Percentiles rank a stretch among this genome's conserved stretches.
Evolutionary conservation across 2,797 vertebrate genomes (phyloP).

Genomic region (Yasuhikotakia modesta): DNA sequence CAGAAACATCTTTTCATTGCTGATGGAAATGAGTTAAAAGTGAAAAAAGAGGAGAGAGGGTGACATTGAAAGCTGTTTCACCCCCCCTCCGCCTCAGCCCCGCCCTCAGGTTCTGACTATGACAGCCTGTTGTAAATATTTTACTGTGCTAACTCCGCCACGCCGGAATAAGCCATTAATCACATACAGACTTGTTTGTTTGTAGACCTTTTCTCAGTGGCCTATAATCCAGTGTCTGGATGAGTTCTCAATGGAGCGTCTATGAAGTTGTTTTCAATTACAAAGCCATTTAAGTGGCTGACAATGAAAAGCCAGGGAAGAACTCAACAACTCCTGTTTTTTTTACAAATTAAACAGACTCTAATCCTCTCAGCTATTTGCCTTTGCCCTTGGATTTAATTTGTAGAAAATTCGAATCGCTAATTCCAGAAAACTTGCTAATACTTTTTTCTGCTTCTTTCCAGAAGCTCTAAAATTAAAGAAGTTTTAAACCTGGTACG

Average conservation of each 20-base stretch:
- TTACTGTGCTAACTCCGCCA: slow-evolving; percentile 36
- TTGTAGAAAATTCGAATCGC: slow-evolving; percentile 66
- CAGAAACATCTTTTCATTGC: slow-evolving; percentile 67
- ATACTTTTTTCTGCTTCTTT: slow-evolving; percentile 54
- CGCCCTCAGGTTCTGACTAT: neutral
- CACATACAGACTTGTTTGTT: slow-evolving; percentile 43
- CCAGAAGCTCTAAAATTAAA: slow-evolving; percentile 53
- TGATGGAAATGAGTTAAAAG: slow-evolving; percentile 61
- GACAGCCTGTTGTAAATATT: slow-evolving; percentile 47
- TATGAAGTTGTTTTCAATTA: slow-evolving; percentile 64
- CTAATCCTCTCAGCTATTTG: slow-evolving; percentile 69
- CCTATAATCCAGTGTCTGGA: slow-evolving; percentile 50
- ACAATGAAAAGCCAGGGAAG: slow-evolving; percentile 58
- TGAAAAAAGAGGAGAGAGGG: slow-evolving; percentile 3
- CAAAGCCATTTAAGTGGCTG: slow-evolving; percentile 61
- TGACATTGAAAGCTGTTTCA: slow-evolving; percentile 65
- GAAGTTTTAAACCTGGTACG: slow-evolving; percentile 62
- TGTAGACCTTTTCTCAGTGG: slow-evolving; percentile 38
- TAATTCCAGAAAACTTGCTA: slow-evolving; percentile 50
- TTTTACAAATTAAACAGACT: slow-evolving; percentile 72
- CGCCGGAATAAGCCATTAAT: slow-evolving; percentile 52
- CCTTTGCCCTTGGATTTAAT: slow-evolving; percentile 65
- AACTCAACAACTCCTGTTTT: slow-evolving; percentile 65
- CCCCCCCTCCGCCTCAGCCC: neutral
- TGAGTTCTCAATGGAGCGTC: slow-evolving; percentile 54